phyloP scores from a whole-genome alignment of 2,888 invertebrate species.

The Leucozona laternaria region DNA sequence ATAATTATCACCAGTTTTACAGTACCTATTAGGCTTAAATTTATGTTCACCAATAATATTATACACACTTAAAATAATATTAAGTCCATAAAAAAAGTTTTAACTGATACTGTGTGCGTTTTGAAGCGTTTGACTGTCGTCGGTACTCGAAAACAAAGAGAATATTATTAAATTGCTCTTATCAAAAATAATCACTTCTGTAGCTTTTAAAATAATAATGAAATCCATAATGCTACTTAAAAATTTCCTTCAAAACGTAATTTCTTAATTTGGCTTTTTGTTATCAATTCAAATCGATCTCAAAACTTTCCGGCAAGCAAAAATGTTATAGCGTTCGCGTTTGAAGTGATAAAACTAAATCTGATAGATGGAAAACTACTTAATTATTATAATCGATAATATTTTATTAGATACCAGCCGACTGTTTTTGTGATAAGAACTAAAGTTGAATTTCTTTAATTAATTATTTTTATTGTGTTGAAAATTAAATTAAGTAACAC shows the following conservation, averaged over 20 bases:
- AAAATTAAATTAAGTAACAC: background rate
- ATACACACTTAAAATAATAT: too few species aligned
- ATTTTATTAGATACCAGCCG: background rate
- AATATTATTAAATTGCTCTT: background rate
- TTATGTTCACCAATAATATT: background rate
- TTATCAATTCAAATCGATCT: slow-evolving; percentile 1
- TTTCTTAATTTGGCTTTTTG: background rate
- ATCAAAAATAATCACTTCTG: background rate
- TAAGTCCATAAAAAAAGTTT: background rate
- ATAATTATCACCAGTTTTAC: background rate
- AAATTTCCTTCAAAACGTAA: background rate
- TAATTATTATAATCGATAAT: background rate
- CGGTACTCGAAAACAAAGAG: background rate
- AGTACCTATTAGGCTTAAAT: background rate
- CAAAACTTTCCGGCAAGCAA: background rate
- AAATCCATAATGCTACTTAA: slow-evolving; percentile 3
- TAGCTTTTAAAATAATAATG: background rate
- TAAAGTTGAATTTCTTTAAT: background rate
- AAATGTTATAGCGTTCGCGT: background rate
- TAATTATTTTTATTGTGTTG: background rate
- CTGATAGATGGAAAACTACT: slow-evolving; percentile 15
- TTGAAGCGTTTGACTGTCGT: background rate
- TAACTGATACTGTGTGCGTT: background rate
- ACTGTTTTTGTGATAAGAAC: background rate
- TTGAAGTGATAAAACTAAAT: background rate